Evolutionary conservation across 2,113 vertebrate species (phyloP), one percentile per base, ranked within the genome.

Genomic region (Archocentrus centrarchus): DNA sequence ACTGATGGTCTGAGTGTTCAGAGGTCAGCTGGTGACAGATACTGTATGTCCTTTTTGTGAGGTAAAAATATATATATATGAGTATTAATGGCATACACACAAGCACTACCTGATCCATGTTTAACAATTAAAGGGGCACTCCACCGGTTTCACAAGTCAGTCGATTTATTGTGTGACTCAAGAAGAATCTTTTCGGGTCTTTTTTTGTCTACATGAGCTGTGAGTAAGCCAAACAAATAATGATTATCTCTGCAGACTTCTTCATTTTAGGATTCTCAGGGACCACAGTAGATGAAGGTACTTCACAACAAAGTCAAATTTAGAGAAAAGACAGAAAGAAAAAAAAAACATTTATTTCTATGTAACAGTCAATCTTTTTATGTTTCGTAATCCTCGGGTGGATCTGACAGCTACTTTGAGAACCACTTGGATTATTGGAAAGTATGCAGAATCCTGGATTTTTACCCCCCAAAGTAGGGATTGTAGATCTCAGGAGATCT

Each of bases 121-220:
- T 47, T 15, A 47, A 5, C 44, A 37, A 2, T 62, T 63, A n/a
- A 63, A 63, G 32, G 60, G 17, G 4, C 60, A 20, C 9, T 20
- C 30, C 9, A 11, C 60, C 35, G 30, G 35, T 35, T 62, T 20
- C 0, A 2, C 30, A 62, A 62, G 32, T 37, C 32, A 62, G 60
- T 62, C 10, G 61, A 50, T 68, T 50, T 30, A 30, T 22, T 70
- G 24, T 30, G 11, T 20, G 41, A 30, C 15, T 50, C 24, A 70
- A 70, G 0, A 70, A 20, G 41, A 70, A 14, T 24, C 24, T 30
- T 70, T 70, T 30, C 22, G 0, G 41, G 15, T 2, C 24, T 30
- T 15, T 70, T 70, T 50, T 70, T 70, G 66, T 70, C 24, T 18
- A 30, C 1, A 1, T 50, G 0, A 50, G 15, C 30, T 50, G 0